These are phyloP conservation scores for Pseudococcus viburni DNA, from an alignment of 2,888 invertebrate species.

Conservation along the genomic window DNA sequence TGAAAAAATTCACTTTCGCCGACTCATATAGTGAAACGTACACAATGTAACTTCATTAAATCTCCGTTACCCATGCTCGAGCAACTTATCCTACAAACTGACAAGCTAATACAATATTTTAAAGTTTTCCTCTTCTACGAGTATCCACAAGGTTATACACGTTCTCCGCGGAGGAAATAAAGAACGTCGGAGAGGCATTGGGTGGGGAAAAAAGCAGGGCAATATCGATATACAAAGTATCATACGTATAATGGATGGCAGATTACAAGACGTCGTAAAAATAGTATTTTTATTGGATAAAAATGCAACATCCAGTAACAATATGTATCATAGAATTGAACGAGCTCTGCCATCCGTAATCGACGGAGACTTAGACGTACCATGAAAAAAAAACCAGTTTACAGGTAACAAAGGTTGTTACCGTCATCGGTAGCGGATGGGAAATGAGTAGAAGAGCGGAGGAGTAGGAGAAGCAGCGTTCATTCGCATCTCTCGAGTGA, in stretches of 20 bases:
- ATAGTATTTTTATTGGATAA: constrained; percentile 25
- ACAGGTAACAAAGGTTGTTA: constrained; percentile 57
- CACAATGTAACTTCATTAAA: constrained; percentile 14
- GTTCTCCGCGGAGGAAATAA: background rate
- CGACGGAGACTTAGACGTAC: background rate
- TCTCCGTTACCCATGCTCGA: background rate
- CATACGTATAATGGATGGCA: background rate
- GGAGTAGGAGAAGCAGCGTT: constrained; percentile 23
- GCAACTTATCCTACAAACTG: background rate
- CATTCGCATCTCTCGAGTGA: constrained; percentile 53
- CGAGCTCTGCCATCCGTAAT: background rate
- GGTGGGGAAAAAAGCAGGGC: background rate
- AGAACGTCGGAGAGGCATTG: background rate
- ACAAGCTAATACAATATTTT: constrained; percentile 5
- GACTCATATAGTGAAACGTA: background rate
- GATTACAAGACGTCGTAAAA: background rate
- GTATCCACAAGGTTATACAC: background rate
- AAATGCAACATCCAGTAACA: constrained; percentile 15
- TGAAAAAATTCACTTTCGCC: constrained; percentile 23
- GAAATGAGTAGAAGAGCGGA: constrained; percentile 22
- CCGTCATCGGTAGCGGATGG: constrained; percentile 52
- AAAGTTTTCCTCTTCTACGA: constrained; percentile 18
- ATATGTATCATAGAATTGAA: background rate
- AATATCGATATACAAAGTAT: constrained; percentile 29
- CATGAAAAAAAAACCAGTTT: constrained; percentile 52